A percentile compares a stretch with the other conserved stretches of the same genome.
These are phyloP conservation scores for Clivina fossor DNA, from an alignment of 2,888 invertebrate genomes.

Conservation along the genomic window DNA sequence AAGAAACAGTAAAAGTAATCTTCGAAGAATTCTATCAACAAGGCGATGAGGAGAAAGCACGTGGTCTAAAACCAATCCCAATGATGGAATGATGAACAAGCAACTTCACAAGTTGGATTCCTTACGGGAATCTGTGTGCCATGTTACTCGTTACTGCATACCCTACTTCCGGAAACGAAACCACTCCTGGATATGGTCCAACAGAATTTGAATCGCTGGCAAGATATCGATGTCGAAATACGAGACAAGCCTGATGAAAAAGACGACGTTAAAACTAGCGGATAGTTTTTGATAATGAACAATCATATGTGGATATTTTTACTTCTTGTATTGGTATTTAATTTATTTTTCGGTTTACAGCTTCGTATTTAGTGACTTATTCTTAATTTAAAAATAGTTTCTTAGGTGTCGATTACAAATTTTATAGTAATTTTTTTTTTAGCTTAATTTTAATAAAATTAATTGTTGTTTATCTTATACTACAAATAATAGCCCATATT, in stretches of 20 bases:
- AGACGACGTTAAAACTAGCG: too few species aligned
- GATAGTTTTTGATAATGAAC: too few species aligned
- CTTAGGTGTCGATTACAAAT: too few species aligned
- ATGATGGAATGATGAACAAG: slow-evolving; percentile 72
- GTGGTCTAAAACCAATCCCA: slow-evolving; percentile 67
- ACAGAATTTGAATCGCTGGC: slow-evolving; percentile 65
- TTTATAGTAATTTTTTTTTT: too few species aligned
- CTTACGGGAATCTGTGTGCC: slow-evolving; percentile 79
- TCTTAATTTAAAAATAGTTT: too few species aligned
- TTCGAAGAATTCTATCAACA: slow-evolving; percentile 82
- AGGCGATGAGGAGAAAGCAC: slow-evolving; percentile 54
- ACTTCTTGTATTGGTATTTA: too few species aligned
- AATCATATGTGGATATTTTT: too few species aligned
- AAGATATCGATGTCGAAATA: slow-evolving; percentile 49
- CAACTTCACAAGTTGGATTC: slow-evolving; percentile 80
- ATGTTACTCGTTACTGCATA: slow-evolving; percentile 70
- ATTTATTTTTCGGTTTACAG: too few species aligned
- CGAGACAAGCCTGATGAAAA: slow-evolving; percentile 41
- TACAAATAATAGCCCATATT: too few species aligned
- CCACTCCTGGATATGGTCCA: slow-evolving; percentile 69
- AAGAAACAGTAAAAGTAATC: slow-evolving; percentile 57
- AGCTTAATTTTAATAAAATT: too few species aligned
- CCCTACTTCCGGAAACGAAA: slow-evolving; percentile 69
- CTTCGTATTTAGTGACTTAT: too few species aligned
- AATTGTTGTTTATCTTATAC: too few species aligned